Conservation (phyloP, 1,140 invertebrate genomes). For the Drosophila simulans region DNA sequence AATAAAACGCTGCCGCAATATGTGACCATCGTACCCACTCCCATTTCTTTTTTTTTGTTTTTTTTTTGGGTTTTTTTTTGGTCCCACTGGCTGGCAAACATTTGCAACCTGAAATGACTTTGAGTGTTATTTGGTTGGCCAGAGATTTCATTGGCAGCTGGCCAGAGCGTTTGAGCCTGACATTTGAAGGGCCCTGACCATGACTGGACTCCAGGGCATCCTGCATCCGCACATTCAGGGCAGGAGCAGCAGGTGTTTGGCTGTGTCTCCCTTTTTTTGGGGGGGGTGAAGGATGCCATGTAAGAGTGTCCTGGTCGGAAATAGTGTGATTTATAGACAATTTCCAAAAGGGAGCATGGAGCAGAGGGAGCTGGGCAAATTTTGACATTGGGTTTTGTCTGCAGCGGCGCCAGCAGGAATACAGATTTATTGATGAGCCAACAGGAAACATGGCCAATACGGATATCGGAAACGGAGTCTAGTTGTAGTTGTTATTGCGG, state of each 20-base stretch:
- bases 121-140: constrained; percentile 79
- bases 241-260: constrained; percentile 71
- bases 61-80: not conserved
- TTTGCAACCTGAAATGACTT: constrained; percentile 76
- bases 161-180: constrained; percentile 43
- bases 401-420: constrained; percentile 63
- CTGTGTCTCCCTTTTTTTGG: constrained; percentile 18
- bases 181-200: constrained; percentile 48
- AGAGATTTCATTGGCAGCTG: constrained; percentile 78
- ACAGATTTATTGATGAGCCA: constrained; percentile 80
- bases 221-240: not conserved
- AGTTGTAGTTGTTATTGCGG: constrained; percentile 30
- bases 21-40: constrained; percentile 46
- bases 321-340: constrained; percentile 75
- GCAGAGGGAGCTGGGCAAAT: constrained; percentile 5
- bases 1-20: constrained; percentile 76
- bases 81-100: constrained; percentile 42
- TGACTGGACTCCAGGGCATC: constrained; percentile 15
- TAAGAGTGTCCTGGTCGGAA: constrained; percentile 40
- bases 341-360: not conserved
- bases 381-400: constrained; percentile 58
- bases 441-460: constrained; percentile 65
- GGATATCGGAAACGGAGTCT: constrained; percentile 34
- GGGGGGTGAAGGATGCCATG: not conserved
- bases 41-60: not conserved